Conservation (phyloP, 1,140 invertebrate species). For the Augochlora pura region DNA sequence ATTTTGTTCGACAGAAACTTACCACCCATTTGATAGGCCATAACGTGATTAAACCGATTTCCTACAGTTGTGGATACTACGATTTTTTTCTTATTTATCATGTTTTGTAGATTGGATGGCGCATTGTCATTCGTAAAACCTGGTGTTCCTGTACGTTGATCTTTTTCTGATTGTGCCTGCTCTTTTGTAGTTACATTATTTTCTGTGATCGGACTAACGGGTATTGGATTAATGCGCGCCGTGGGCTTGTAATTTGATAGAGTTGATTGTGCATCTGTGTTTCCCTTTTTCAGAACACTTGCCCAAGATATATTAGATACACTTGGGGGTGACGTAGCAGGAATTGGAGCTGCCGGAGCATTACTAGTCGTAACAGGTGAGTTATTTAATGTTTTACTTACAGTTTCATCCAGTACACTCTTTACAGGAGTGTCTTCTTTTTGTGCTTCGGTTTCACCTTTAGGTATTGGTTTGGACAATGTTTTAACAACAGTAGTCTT, state of each 20-base stretch:
- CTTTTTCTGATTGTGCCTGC: constrained; percentile 37
- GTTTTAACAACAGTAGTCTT: constrained; percentile 54
- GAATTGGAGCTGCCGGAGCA: background rate
- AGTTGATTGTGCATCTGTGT: constrained; percentile 31
- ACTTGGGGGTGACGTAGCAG: constrained; percentile 25
- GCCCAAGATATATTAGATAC: constrained; percentile 44
- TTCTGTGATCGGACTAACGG: constrained; percentile 35
- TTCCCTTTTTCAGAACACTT: constrained; percentile 60
- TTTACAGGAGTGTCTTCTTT: constrained; percentile 40
- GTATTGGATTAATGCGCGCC: constrained; percentile 56
- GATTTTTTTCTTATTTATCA: constrained; percentile 28
- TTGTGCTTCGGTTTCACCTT: constrained; percentile 43
- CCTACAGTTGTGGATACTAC: constrained; percentile 40
- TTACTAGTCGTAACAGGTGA: constrained; percentile 8
- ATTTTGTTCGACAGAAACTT: constrained; percentile 61
- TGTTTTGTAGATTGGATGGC: constrained; percentile 17
- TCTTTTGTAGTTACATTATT: constrained; percentile 33
- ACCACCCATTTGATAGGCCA: constrained; percentile 85
- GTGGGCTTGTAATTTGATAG: constrained; percentile 53
- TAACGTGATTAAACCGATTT: constrained; percentile 81
- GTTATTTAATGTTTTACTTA: constrained; percentile 25
- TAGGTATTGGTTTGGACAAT: constrained; percentile 40
- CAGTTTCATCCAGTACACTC: constrained; percentile 25
- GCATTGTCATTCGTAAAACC: constrained; percentile 25
- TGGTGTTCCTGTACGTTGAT: constrained; percentile 21